These are phyloP conservation scores for Drosophila chauvacae DNA, from an alignment of 1,140 invertebrate genomes.

Conservation along the genomic window DNA sequence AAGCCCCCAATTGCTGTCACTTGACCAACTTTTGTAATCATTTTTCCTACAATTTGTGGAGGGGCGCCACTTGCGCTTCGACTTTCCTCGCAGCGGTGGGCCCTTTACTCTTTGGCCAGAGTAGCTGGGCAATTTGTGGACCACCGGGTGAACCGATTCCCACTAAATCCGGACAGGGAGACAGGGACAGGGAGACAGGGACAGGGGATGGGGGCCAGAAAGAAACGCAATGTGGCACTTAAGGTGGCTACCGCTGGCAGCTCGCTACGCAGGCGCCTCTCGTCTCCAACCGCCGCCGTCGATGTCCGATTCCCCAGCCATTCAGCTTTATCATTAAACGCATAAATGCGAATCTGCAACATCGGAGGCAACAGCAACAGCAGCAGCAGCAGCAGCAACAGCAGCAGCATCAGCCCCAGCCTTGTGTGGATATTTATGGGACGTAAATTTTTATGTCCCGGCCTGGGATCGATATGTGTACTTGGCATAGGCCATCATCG, in stretches of 20 bases:
- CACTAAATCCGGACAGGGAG: background rate
- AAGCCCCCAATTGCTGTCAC: constrained; percentile 1
- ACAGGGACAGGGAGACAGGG: background rate
- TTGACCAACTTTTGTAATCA: constrained; percentile 5
- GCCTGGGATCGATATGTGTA: constrained; percentile 51
- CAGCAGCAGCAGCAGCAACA: constrained; percentile 5
- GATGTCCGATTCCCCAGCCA: constrained; percentile 33
- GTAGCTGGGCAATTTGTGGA: constrained; percentile 31
- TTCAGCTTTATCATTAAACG: constrained; percentile 81
- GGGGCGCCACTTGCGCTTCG: constrained; percentile 1
- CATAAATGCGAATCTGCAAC: constrained; percentile 80
- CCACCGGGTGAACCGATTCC: constrained; percentile 26
- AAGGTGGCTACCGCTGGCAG: constrained; percentile 71
- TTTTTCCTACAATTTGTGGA: background rate
- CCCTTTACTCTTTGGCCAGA: background rate
- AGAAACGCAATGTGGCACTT: constrained; percentile 78
- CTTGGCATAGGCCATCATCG: constrained; percentile 55
- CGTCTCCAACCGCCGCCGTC: constrained; percentile 1
- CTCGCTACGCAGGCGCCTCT: constrained; percentile 60
- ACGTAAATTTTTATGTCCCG: constrained; percentile 78
- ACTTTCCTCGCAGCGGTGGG: constrained; percentile 19
- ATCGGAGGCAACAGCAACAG: constrained; percentile 19
- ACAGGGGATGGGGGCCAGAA: too few relatives aligned
- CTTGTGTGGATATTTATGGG: constrained; percentile 81
- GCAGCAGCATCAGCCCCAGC: constrained; percentile 23